Percentiles rank a stretch among this genome's conserved stretches.
These are phyloP conservation scores for Thumatha senex DNA, from an alignment of 2,888 invertebrate species.

Conservation along the genomic window DNA sequence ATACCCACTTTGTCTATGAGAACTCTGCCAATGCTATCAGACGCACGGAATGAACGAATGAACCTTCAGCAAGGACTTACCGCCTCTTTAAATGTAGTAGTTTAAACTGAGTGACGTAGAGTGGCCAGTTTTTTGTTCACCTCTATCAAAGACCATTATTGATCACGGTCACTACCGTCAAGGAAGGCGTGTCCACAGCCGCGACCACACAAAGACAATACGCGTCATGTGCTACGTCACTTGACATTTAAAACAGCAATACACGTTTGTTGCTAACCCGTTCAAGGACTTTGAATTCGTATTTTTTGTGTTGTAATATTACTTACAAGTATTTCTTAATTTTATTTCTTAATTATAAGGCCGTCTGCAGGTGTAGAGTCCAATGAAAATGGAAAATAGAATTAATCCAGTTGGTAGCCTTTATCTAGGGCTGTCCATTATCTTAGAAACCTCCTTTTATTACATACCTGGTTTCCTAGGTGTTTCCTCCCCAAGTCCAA, in stretches of 20 bases:
- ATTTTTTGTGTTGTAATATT: neutral
- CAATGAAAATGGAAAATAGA: no score
- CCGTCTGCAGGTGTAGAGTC: no score
- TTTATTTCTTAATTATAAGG: no score
- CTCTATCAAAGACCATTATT: neutral
- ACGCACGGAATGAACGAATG: no score
- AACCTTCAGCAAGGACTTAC: neutral
- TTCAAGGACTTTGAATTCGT: neutral
- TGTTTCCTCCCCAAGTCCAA: no score
- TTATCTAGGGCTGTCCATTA: no score
- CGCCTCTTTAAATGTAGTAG: no score
- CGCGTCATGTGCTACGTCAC: conserved; percentile 21
- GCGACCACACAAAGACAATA: neutral
- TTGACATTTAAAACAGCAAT: conserved; percentile 14
- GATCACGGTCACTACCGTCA: neutral
- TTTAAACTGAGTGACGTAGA: neutral
- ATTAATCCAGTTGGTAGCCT: no score
- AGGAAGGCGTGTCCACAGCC: neutral
- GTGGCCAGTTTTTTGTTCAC: neutral
- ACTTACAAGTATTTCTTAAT: neutral
- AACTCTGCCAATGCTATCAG: no score
- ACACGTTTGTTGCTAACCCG: neutral
- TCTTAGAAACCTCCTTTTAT: no score
- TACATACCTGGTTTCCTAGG: no score
- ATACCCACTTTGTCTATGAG: no score